Conservation (phyloP, 1,140 invertebrate species). For the Stegodyphus mimosarum region DNA sequence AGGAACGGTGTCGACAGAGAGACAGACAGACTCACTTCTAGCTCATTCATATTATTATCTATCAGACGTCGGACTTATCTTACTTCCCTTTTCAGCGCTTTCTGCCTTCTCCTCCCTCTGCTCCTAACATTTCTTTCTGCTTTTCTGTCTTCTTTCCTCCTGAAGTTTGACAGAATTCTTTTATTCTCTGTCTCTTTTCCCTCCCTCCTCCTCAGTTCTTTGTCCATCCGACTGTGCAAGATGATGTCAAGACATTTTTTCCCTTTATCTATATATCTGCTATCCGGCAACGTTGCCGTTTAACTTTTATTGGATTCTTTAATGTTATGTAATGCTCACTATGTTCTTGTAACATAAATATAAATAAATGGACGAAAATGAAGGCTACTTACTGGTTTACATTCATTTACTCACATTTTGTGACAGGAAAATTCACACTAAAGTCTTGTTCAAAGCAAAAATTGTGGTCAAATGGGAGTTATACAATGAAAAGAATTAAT, state of each 20-base stretch:
- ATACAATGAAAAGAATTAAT: too few relatives aligned
- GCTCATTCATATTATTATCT: constrained; percentile 60
- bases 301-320: not conserved
- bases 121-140: constrained; percentile 13
- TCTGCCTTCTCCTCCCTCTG: not conserved
- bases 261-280: not conserved
- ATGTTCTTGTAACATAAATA: too few relatives aligned
- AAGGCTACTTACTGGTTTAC: too few relatives aligned
- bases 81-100: constrained; percentile 52
- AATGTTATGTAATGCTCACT: too few relatives aligned
- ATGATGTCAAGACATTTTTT: not conserved
- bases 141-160: not conserved
- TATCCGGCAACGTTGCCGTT: not conserved
- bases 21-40: constrained; percentile 21
- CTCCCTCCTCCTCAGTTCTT: not conserved
- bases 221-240: not conserved
- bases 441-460: too few relatives aligned
- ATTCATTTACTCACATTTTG: too few relatives aligned
- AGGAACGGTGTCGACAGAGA: constrained; percentile 3
- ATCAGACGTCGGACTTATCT: constrained; percentile 56
- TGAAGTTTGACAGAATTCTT: not conserved
- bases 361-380: too few relatives aligned
- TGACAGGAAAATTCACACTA: too few relatives aligned
- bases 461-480: too few relatives aligned
- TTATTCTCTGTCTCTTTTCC: not conserved